phyloP scores from a whole-genome alignment of 2,797 vertebrate species.

The Gymnoscopelus microlampas region DNA sequence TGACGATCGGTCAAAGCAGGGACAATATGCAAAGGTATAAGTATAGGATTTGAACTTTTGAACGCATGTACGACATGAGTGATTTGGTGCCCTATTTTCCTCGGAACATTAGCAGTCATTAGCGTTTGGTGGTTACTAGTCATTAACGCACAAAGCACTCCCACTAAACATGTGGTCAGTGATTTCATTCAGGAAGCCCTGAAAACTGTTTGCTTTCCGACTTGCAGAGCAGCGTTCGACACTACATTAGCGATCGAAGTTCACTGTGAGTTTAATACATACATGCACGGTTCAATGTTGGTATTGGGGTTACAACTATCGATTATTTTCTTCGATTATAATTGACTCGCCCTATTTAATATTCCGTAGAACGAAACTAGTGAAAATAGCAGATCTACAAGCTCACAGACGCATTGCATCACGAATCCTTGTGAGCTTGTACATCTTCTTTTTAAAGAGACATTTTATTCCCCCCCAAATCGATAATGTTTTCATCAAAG shows the following conservation, averaged over 20 bases:
- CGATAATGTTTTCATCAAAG: too few species aligned
- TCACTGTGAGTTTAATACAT: too few species aligned
- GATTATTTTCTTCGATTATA: too few species aligned
- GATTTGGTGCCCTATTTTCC: constrained; percentile 56
- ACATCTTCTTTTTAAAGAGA: too few species aligned
- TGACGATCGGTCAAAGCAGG: constrained; percentile 12
- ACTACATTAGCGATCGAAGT: not conserved
- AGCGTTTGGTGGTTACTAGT: constrained; percentile 40
- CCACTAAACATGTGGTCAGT: constrained; percentile 29
- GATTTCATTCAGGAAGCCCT: constrained; percentile 26
- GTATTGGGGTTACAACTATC: too few species aligned
- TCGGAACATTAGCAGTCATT: constrained; percentile 65
- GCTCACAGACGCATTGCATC: too few species aligned
- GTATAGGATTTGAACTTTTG: constrained; percentile 53
- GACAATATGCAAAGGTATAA: not conserved
- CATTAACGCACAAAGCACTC: constrained; percentile 48
- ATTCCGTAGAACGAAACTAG: too few species aligned
- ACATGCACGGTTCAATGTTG: too few species aligned
- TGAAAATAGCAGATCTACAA: too few species aligned
- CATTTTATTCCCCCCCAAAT: too few species aligned
- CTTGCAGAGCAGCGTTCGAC: not conserved
- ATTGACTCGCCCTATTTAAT: too few species aligned
- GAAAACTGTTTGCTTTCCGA: not conserved
- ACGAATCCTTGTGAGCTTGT: too few species aligned
- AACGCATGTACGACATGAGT: constrained; percentile 21